Conservation (phyloP, 2,113 vertebrate species). For the Daboia siamensis region DNA sequence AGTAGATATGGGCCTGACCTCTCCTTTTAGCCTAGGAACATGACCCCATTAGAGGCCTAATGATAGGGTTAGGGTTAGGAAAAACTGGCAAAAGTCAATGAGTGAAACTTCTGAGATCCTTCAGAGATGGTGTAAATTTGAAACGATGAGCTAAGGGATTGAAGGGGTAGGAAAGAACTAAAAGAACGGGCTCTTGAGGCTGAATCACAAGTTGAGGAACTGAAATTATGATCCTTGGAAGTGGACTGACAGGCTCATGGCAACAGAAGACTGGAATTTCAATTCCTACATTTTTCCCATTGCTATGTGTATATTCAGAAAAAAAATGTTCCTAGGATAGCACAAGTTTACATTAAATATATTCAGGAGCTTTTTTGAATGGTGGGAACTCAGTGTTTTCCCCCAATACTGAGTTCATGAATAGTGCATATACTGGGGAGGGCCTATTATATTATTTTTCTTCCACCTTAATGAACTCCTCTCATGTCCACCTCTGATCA, state of each 20-base stretch:
- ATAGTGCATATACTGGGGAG: constrained; percentile 66
- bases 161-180: background rate
- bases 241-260: background rate
- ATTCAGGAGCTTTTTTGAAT: constrained; percentile 46
- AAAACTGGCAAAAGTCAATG: background rate
- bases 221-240: background rate
- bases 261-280: background rate
- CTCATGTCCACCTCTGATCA: constrained; percentile 78
- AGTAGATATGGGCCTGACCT: background rate
- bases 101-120: background rate
- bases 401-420: constrained; percentile 61
- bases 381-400: constrained; percentile 55
- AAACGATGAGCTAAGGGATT: background rate
- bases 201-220: background rate
- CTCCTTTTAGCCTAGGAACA: background rate
- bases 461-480: constrained; percentile 75
- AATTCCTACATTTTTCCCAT: background rate
- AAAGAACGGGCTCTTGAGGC: background rate
- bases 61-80: background rate
- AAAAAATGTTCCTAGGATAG: constrained; percentile 53
- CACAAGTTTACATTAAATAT: constrained; percentile 48
- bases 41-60: background rate
- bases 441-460: constrained; percentile 70
- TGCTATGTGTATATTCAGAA: constrained; percentile 50
- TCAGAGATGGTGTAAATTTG: background rate